phyloP scores from a whole-genome alignment of 2,888 invertebrate genomes.

The Callinectes sapidus region DNA sequence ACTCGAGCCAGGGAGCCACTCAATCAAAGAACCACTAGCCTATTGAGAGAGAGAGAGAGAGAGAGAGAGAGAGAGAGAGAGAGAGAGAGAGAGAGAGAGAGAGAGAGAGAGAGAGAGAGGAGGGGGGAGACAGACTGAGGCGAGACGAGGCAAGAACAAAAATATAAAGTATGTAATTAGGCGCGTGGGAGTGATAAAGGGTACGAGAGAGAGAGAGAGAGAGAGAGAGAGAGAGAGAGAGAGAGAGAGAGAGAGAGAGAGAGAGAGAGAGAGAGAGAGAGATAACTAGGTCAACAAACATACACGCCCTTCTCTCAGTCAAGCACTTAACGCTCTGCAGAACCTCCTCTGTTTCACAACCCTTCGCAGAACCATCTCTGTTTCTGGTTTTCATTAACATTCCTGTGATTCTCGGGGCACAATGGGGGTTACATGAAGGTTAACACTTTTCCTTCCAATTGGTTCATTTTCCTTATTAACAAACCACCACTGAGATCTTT shows the following conservation, averaged over 20 bases:
- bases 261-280: conserved; percentile 4
- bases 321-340: background rate
- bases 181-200: background rate
- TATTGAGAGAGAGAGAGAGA: conserved; percentile 8
- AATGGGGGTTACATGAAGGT: too few species aligned
- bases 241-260: conserved; percentile 29
- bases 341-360: background rate
- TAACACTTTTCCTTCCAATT: too few species aligned
- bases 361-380: background rate
- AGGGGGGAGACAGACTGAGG: background rate
- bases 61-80: background rate
- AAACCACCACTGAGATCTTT: too few species aligned
- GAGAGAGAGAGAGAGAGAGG: background rate
- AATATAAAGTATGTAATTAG: background rate
- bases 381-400: background rate
- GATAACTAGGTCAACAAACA: background rate
- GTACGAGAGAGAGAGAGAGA: conserved; percentile 20
- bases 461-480: too few species aligned
- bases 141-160: background rate
- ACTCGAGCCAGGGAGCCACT: background rate
- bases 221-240: conserved; percentile 34
- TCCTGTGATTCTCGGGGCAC: background rate
- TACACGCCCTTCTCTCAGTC: background rate
- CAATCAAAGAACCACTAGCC: background rate
- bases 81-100: conserved; percentile 15